Conservation (phyloP, 2,888 invertebrate genomes). For the Bellardia bayeri region DNA sequence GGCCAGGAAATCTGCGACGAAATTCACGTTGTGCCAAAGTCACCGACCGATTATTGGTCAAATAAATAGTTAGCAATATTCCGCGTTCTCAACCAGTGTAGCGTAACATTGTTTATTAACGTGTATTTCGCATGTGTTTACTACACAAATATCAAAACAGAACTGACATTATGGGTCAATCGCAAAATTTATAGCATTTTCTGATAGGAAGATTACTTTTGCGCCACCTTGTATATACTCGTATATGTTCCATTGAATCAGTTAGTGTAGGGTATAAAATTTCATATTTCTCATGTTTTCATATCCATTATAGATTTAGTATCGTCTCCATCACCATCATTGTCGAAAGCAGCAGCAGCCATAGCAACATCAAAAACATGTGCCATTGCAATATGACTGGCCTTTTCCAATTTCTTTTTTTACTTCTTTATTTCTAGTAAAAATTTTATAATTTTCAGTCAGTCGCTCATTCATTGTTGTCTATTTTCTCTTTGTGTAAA, state of each 20-base stretch:
- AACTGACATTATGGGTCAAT: too few species aligned
- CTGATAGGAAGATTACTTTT: too few species aligned
- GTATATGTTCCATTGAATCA: not conserved
- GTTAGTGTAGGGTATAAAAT: slow-evolving; percentile 1
- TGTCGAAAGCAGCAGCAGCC: not conserved
- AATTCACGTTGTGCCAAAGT: too few species aligned
- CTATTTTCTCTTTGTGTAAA: slow-evolving; percentile 10
- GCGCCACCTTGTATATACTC: too few species aligned
- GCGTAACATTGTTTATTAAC: too few species aligned
- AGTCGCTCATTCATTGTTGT: slow-evolving; percentile 17
- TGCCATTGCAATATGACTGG: slow-evolving; percentile 37
- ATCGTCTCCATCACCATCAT: slow-evolving; percentile 16
- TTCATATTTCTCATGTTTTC: slow-evolving; percentile 38
- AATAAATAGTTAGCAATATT: too few species aligned
- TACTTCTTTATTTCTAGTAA: slow-evolving; percentile 48
- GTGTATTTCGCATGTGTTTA: too few species aligned
- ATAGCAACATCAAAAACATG: slow-evolving; percentile 10
- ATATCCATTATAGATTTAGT: slow-evolving; percentile 39
- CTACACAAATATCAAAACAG: too few species aligned
- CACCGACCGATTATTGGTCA: too few species aligned
- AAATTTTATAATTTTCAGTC: slow-evolving; percentile 41
- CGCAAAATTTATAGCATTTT: too few species aligned
- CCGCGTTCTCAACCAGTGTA: too few species aligned
- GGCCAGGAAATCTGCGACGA: too few species aligned
- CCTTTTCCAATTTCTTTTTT: slow-evolving; percentile 35